A percentile compares a stretch with the other conserved stretches of the same genome.
Evolutionary conservation across 37 sponge, comb jelly and placozoan species (phyloP).

Genomic region (Bolinopsis microptera): DNA sequence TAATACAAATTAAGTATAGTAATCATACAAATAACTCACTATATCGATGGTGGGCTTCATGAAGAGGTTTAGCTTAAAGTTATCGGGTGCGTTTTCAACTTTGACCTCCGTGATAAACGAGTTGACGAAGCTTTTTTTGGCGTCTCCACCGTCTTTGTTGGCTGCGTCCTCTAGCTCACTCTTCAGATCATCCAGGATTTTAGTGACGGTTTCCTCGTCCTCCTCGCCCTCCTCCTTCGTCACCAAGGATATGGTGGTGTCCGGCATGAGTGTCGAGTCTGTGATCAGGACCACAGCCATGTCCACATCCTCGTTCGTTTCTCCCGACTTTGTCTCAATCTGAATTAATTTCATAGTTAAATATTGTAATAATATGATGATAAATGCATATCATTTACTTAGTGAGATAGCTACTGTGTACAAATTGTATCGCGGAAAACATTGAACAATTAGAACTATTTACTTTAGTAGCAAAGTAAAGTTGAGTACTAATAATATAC

Average conservation of each 20-base stretch:
- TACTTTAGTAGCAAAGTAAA: too few species aligned
- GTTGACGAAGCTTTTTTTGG: conserved; percentile 6
- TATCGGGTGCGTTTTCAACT: not conserved
- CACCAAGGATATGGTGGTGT: not conserved
- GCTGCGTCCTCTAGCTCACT: not conserved
- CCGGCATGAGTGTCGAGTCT: conserved; percentile 2
- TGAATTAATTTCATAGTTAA: not conserved
- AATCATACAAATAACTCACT: conserved; percentile 22
- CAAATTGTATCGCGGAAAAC: not conserved
- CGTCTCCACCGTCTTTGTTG: not conserved
- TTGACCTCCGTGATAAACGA: conserved; percentile 31
- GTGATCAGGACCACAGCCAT: conserved; percentile 50
- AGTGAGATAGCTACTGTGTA: too few species aligned
- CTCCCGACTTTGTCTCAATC: conserved; percentile 15
- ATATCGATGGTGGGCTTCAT: conserved; percentile 50
- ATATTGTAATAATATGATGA: not conserved
- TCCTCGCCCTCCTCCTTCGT: not conserved
- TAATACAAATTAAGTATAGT: too few species aligned
- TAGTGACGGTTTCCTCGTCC: not conserved
- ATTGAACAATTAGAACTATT: not conserved
- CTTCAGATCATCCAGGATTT: not conserved
- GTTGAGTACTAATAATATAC: too few species aligned
- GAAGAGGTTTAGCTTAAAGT: conserved; percentile 49
- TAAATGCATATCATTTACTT: not conserved
- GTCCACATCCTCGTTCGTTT: not conserved